Conservation (phyloP, 64 coral and sea anemone genomes). For the Montipora efflorescens region DNA sequence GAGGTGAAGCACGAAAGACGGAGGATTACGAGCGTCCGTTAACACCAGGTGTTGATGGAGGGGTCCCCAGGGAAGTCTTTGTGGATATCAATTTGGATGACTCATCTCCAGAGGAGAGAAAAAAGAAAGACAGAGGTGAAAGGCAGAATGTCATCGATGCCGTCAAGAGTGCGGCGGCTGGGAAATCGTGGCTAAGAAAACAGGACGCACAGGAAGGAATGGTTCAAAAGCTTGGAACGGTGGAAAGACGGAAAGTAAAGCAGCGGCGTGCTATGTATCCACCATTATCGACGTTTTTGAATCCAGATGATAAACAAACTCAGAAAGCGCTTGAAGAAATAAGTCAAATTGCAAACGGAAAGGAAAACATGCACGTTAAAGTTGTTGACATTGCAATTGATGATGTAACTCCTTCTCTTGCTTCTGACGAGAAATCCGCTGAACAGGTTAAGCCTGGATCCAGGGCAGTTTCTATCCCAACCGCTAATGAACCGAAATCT, state of each 20-base stretch:
- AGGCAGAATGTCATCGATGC: slow-evolving; percentile 22
- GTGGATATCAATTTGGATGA: slow-evolving; percentile 50
- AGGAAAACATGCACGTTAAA: slow-evolving; percentile 49
- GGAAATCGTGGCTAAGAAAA: slow-evolving; percentile 22
- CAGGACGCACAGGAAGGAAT: slow-evolving; percentile 37
- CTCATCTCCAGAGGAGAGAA: neutral
- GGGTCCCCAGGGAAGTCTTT: neutral
- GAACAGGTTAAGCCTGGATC: neutral
- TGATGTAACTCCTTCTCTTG: slow-evolving; percentile 32
- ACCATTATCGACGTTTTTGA: slow-evolving; percentile 77
- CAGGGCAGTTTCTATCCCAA: slow-evolving; percentile 2
- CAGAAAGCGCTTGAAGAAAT: slow-evolving; percentile 46
- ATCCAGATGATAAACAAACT: slow-evolving; percentile 65
- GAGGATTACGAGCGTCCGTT: neutral
- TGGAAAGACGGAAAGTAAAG: slow-evolving; percentile 46
- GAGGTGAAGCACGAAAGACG: neutral
- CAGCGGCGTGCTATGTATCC: slow-evolving; percentile 92
- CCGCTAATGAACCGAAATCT: slow-evolving; percentile 9
- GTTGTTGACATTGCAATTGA: slow-evolving; percentile 81
- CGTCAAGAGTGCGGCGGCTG: slow-evolving; percentile 28
- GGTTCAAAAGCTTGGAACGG: slow-evolving; percentile 61
- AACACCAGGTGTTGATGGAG: neutral
- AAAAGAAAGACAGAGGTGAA: slow-evolving; percentile 16
- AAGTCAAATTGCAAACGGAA: neutral
- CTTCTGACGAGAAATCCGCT: slow-evolving; percentile 38